A percentile compares a stretch with the other conserved stretches of the same genome.
Evolutionary conservation across 2,888 invertebrate genomes (phyloP).

Genomic region (Mamestra brassicae): DNA sequence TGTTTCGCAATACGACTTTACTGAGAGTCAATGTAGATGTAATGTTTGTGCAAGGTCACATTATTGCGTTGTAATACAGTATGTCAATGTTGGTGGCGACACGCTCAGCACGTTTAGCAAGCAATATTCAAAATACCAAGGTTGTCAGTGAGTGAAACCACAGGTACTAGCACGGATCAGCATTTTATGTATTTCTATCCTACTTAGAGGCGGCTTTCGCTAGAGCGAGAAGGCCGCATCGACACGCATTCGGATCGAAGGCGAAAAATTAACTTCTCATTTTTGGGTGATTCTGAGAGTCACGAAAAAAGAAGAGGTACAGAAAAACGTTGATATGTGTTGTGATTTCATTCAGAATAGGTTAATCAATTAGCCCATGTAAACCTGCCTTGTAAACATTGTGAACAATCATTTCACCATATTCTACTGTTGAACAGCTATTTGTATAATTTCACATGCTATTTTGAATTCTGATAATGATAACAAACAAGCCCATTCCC

Average conservation of each 20-base stretch:
- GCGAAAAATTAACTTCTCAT: too few relatives aligned
- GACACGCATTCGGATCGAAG: too few relatives aligned
- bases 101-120: conserved; percentile 3
- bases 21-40: conserved; percentile 20
- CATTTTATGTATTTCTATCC: conserved; percentile 3
- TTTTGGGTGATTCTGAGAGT: too few relatives aligned
- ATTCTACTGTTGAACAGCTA: conserved; percentile 11
- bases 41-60: conserved; percentile 23
- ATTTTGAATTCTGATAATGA: conserved; percentile 23
- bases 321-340: neutral
- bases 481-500: neutral
- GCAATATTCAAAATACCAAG: conserved; percentile 3
- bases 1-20: conserved; percentile 37
- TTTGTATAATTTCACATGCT: conserved; percentile 56
- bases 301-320: neutral
- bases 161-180: neutral
- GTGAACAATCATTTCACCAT: neutral
- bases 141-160: neutral
- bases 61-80: conserved; percentile 24
- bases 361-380: conserved; percentile 9
- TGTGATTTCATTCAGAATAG: neutral
- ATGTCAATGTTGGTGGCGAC: conserved; percentile 22
- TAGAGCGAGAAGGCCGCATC: neutral
- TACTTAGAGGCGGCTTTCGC: neutral
- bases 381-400: conserved; percentile 15